Conservation (phyloP, 2,888 invertebrate genomes). For the Drosophila neotestacea region DNA sequence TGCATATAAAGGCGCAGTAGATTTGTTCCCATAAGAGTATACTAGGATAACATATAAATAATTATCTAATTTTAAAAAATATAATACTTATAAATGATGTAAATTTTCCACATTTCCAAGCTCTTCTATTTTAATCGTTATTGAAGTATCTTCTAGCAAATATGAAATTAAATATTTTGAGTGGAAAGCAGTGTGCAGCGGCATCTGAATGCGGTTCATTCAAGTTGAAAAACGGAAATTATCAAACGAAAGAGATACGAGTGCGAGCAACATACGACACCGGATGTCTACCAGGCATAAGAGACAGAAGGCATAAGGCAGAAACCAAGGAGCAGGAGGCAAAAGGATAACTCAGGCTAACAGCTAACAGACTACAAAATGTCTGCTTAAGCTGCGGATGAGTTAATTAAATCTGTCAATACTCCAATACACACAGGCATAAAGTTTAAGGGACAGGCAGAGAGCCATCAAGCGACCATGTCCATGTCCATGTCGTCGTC, state of each 20-base stretch:
- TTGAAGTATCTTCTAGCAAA: not conserved
- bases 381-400: slow-evolving; percentile 79
- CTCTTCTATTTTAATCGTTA: no score
- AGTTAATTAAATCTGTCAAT: slow-evolving; percentile 83
- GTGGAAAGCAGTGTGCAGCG: slow-evolving; percentile 48
- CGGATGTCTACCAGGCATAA: slow-evolving; percentile 68
- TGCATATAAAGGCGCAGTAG: no score
- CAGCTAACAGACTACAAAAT: slow-evolving; percentile 67
- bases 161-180: not conserved
- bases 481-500: slow-evolving; percentile 71
- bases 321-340: slow-evolving; percentile 43
- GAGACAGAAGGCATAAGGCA: slow-evolving; percentile 32
- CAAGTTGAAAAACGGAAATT: slow-evolving; percentile 78
- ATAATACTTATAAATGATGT: no score
- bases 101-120: no score
- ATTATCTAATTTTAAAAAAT: no score
- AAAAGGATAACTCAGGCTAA: slow-evolving; percentile 58
- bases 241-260: slow-evolving; percentile 76
- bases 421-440: slow-evolving; percentile 51
- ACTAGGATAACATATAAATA: no score
- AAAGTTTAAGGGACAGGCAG: slow-evolving; percentile 6
- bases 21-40: no score
- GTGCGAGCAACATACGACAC: slow-evolving; percentile 73
- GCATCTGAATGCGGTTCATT: slow-evolving; percentile 51
- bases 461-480: slow-evolving; percentile 68